A percentile compares a stretch with the other conserved stretches of the same genome.
These are phyloP conservation scores for Parazoanthus atlanticus DNA, from an alignment of 92 coral and sea anemone genomes.

Conservation along the genomic window DNA sequence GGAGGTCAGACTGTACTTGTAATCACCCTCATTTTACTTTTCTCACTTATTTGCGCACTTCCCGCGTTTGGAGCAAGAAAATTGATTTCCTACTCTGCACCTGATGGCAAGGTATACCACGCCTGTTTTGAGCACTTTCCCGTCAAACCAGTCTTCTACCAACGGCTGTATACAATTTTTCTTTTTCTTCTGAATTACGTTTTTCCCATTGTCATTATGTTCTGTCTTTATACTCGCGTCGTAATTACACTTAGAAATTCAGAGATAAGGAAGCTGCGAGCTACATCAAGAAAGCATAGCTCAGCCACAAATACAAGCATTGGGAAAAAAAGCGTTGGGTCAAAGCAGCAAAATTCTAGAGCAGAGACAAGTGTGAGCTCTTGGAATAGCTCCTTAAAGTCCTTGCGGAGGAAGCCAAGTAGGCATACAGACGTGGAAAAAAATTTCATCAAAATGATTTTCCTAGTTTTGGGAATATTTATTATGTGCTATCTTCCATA, in stretches of 20 bases:
- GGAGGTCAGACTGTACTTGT: conserved; percentile 28
- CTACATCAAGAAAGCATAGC: background rate
- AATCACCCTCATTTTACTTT: conserved; percentile 43
- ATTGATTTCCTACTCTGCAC: conserved; percentile 5
- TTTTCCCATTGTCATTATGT: conserved; percentile 54
- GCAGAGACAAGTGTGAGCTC: background rate
- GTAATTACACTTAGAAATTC: conserved; percentile 49
- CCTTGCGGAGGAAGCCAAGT: background rate
- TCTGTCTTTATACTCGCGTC: conserved; percentile 51
- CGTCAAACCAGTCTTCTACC: conserved; percentile 45
- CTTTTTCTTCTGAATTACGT: conserved; percentile 65
- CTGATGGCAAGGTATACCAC: conserved; percentile 35
- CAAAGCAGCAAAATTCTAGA: conserved; percentile 16
- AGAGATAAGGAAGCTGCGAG: conserved; percentile 49
- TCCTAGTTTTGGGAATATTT: conserved; percentile 54
- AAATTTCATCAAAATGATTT: conserved; percentile 62
- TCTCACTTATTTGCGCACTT: conserved; percentile 54
- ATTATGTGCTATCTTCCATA: conserved; percentile 69
- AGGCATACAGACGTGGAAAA: conserved; percentile 50
- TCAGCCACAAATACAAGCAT: background rate
- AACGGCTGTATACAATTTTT: conserved; percentile 57
- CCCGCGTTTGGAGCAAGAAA: conserved; percentile 56
- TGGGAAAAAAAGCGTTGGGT: background rate
- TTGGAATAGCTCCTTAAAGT: background rate
- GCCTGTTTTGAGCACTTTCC: conserved; percentile 58